These are phyloP conservation scores for Lasius platythorax DNA, from an alignment of 2,888 invertebrate species.

Conservation along the genomic window DNA sequence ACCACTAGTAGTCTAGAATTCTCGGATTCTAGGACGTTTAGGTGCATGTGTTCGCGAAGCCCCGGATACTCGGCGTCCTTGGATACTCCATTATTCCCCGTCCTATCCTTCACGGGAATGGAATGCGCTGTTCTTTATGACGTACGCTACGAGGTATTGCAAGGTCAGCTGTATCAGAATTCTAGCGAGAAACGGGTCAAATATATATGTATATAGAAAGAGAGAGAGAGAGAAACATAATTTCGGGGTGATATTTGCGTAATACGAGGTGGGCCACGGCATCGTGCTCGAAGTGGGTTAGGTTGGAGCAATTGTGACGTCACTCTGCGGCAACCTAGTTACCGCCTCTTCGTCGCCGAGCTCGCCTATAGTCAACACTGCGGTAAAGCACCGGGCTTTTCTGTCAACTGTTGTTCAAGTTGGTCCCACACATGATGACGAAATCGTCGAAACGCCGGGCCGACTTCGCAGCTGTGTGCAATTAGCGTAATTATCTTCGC, in stretches of 20 bases:
- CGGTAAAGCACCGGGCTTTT: slow-evolving; percentile 77
- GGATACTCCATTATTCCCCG: slow-evolving; percentile 5
- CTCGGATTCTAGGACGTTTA: slow-evolving; percentile 24
- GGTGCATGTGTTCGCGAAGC: not conserved
- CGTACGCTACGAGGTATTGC: not conserved
- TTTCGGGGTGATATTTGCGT: slow-evolving; percentile 74
- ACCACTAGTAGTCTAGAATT: not conserved
- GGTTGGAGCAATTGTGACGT: slow-evolving; percentile 83
- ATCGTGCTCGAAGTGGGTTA: slow-evolving; percentile 74
- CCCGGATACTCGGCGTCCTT: slow-evolving; percentile 15
- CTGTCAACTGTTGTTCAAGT: slow-evolving; percentile 64
- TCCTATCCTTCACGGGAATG: not conserved
- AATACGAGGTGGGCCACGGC: slow-evolving; percentile 59
- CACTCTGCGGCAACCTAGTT: slow-evolving; percentile 85
- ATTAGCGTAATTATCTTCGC: slow-evolving; percentile 42
- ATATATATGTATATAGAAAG: not conserved
- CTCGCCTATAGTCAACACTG: slow-evolving; percentile 78
- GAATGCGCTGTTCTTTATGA: not conserved
- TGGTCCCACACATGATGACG: slow-evolving; percentile 9
- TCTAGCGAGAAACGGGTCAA: not conserved
- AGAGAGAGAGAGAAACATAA: slow-evolving; percentile 48
- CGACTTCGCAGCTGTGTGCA: slow-evolving; percentile 15
- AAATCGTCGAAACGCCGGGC: slow-evolving; percentile 32
- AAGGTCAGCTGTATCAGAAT: slow-evolving; percentile 43
- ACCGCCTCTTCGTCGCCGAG: slow-evolving; percentile 65